These are phyloP conservation scores for Azorinus chamasolen DNA, from an alignment of 2,888 invertebrate species.

Conservation along the genomic window DNA sequence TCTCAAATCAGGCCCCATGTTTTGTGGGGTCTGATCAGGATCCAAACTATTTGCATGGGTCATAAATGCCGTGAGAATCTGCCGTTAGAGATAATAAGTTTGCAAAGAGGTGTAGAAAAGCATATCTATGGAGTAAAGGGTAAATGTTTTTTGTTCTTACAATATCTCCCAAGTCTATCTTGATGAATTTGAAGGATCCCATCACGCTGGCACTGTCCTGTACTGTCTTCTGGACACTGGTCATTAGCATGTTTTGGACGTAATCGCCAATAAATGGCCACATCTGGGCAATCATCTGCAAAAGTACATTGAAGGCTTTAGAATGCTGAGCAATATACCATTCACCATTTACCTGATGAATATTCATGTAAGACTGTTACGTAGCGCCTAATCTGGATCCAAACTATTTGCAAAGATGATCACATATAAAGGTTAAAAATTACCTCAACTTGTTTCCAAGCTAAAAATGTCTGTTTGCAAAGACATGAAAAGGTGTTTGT, in stretches of 20 bases:
- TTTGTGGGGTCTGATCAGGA: too few relatives aligned
- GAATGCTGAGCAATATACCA: background rate
- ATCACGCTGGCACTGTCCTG: conserved; percentile 93
- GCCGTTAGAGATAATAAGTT: too few relatives aligned
- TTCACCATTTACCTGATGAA: background rate
- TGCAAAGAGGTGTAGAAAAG: too few relatives aligned
- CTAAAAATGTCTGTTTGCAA: too few relatives aligned
- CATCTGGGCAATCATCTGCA: conserved; percentile 90
- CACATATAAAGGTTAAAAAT: too few relatives aligned
- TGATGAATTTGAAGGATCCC: conserved; percentile 96
- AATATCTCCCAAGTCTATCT: conserved; percentile 97
- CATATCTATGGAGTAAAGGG: too few relatives aligned
- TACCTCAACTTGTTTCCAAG: too few relatives aligned
- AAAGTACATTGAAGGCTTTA: background rate
- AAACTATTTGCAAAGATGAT: background rate
- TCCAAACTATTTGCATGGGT: too few relatives aligned
- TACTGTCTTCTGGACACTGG: conserved; percentile 94
- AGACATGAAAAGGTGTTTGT: too few relatives aligned
- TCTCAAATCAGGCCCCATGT: too few relatives aligned
- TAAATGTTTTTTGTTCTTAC: too few relatives aligned
- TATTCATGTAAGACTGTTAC: background rate
- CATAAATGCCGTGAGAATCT: too few relatives aligned
- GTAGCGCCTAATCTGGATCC: background rate
- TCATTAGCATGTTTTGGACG: conserved; percentile 93
- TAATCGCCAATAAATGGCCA: conserved; percentile 99